Percentiles rank a stretch among this genome's conserved stretches.
phyloP scores from a whole-genome alignment of 2,113 vertebrate genomes.

The Passerina amoena region DNA sequence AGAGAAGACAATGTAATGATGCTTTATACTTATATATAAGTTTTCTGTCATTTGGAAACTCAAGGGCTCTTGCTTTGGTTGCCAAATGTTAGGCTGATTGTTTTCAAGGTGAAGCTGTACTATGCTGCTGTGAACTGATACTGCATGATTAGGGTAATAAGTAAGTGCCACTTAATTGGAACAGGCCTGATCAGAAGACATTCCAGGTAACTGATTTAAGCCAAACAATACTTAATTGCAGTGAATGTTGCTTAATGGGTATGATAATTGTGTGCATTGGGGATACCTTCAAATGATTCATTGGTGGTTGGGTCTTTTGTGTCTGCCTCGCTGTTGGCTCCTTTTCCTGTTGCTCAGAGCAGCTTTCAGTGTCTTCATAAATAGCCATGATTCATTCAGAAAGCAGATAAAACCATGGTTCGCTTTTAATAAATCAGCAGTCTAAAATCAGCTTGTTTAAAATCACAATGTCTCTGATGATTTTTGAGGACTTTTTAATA shows the following conservation, averaged over 20 bases:
- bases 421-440: not conserved
- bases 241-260: slow-evolving; percentile 55
- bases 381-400: slow-evolving; percentile 13
- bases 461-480: not conserved
- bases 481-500: not conserved
- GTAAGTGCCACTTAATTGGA: slow-evolving; percentile 61
- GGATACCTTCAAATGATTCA: slow-evolving; percentile 61
- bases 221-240: slow-evolving; percentile 67
- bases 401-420: not conserved
- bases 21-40: not conserved
- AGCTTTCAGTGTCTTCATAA: slow-evolving; percentile 28
- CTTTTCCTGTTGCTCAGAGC: slow-evolving; percentile 18
- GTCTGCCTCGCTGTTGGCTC: slow-evolving; percentile 16
- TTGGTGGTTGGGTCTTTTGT: slow-evolving; percentile 44
- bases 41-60: slow-evolving; percentile 3
- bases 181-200: slow-evolving; percentile 60
- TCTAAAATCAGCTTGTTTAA: slow-evolving; percentile 12
- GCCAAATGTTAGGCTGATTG: slow-evolving; percentile 47
- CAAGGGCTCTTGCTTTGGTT: slow-evolving; percentile 1
- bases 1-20: not conserved
- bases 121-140: slow-evolving; percentile 61
- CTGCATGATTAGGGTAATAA: slow-evolving; percentile 59
- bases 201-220: slow-evolving; percentile 66
- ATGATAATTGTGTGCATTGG: slow-evolving; percentile 53
- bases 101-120: slow-evolving; percentile 62